Conservation (phyloP, 1,140 invertebrate species). For the Megathymus violae region DNA sequence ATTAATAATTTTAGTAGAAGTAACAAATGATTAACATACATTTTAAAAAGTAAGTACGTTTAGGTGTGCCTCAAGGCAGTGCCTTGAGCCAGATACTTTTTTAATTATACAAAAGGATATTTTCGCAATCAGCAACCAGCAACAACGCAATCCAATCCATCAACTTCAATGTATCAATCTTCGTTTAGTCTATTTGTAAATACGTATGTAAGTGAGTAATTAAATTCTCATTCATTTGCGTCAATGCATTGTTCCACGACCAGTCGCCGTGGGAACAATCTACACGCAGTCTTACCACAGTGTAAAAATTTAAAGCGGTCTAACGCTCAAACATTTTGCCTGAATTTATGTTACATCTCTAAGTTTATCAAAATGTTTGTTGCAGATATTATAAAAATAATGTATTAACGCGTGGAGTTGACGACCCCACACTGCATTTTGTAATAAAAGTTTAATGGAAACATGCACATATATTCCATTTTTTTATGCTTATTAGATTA, state of each 20-base stretch:
- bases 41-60: no score
- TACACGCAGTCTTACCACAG: background rate
- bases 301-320: background rate
- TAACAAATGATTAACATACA: no score
- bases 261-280: slow-evolving; percentile 8
- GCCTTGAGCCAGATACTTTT: background rate
- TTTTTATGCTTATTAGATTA: no score
- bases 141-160: slow-evolving; percentile 3
- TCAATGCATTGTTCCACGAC: slow-evolving; percentile 22
- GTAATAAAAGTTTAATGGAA: no score
- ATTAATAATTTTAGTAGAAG: no score
- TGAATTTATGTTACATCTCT: no score
- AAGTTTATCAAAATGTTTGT: no score
- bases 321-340: no score
- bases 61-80: background rate
- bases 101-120: background rate
- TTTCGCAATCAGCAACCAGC: background rate
- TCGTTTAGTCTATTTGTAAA: slow-evolving; percentile 11
- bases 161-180: background rate
- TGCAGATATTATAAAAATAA: no score
- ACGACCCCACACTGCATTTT: no score
- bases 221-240: slow-evolving; percentile 19
- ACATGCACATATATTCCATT: no score
- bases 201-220: slow-evolving; percentile 3
- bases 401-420: no score